These are phyloP conservation scores for Climacteris rufus DNA, from an alignment of 2,113 vertebrate species.

Conservation along the genomic window DNA sequence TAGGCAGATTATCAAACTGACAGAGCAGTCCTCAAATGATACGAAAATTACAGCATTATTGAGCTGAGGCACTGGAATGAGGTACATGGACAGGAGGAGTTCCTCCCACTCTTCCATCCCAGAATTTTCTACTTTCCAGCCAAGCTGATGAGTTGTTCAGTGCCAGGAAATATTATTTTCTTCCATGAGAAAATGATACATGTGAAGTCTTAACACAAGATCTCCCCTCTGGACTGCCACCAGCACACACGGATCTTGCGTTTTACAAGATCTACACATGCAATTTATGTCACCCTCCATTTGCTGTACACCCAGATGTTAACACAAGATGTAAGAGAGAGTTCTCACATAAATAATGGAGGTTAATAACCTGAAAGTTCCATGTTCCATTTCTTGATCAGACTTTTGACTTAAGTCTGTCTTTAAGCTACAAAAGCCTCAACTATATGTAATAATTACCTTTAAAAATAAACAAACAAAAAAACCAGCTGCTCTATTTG, in stretches of 20 bases:
- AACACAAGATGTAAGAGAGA: neutral
- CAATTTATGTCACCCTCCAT: neutral
- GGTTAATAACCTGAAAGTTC: neutral
- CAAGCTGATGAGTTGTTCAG: neutral
- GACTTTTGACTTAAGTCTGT: neutral
- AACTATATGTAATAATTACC: neutral
- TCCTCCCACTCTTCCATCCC: neutral
- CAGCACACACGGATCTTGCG: neutral
- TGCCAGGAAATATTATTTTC: neutral
- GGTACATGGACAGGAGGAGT: neutral
- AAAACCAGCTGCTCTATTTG: neutral
- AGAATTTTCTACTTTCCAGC: neutral
- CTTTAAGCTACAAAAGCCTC: neutral
- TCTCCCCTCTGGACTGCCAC: neutral
- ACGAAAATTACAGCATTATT: neutral
- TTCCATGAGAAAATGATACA: neutral
- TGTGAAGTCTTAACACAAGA: neutral
- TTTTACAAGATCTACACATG: neutral
- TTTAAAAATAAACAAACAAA: neutral
- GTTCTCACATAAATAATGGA: neutral
- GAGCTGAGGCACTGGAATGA: neutral
- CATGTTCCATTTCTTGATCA: neutral
- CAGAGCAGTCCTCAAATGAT: neutral
- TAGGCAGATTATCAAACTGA: neutral
- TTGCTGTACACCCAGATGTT: neutral